Base-by-base conservation (phyloP, 2,113 vertebrate genomes). In the Machaerirhynchus nigripectus region DNA sequence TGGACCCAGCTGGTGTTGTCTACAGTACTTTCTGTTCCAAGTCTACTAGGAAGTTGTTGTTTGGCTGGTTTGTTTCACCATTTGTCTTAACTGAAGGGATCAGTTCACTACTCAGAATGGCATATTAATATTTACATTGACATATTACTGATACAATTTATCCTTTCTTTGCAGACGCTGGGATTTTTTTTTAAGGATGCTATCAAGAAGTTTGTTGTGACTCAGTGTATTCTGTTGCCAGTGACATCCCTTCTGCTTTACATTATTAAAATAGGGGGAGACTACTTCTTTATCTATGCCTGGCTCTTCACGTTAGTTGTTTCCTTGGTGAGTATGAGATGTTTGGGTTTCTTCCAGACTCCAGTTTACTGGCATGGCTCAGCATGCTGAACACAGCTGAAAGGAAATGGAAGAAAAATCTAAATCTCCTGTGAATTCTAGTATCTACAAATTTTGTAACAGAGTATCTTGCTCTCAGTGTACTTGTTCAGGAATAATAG, bases 251-350 rank as follows among this genome's bases (percentile, higher is more conserved):
- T 99, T 92, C 98, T 99, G 31, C 98, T 99, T 95, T 99, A 99
- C 97, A 99, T 99, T 96, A 99, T 99, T 96, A 99, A 99, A 98
- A 99, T 99, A 57, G 99, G 99, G 3, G 99, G 99, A 64, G 99
- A 99, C 96, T 99, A 99, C 96, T 99, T 99, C 96, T 99, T 99
- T 98, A 99, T 99, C 97, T 99, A 99, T 73, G 99, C 99, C 86
- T 99, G 99, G 99, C 98, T 99, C 75, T 99, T 99, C 94, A 99
- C 99, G 0, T 97, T 99, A 70, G 97, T 98, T 65, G 99, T 99
- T 84, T 99, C 99, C 96, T 98, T 99, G 99, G 99, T 99, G 85
- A 98, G 99, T 98, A 97, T 74, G 61, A 91, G 73, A 40, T n/a
- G 40, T 11, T 46, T 89, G 80, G 56, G 30, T 70, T 90, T 95